Evolutionary conservation across 2,113 vertebrate genomes (phyloP).

Genomic region (Apteryx mantelli): DNA sequence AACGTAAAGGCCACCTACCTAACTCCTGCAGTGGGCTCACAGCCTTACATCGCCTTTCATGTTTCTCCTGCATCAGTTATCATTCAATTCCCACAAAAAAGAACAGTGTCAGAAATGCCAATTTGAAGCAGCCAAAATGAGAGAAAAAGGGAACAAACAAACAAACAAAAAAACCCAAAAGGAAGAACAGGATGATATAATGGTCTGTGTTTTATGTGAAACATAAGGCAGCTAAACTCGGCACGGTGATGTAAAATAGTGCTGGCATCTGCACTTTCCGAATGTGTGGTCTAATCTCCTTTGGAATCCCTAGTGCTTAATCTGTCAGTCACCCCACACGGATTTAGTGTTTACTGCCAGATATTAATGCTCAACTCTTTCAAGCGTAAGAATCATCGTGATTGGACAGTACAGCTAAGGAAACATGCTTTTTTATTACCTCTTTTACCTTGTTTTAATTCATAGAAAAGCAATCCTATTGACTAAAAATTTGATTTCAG

Average conservation of each 20-base stretch:
- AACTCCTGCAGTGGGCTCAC: not conserved
- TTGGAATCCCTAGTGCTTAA: conserved; percentile 70
- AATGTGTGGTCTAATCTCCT: conserved; percentile 57
- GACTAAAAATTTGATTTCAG: not conserved
- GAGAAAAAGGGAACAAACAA: not conserved
- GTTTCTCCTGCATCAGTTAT: not conserved
- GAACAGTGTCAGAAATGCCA: not conserved
- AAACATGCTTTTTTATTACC: not conserved
- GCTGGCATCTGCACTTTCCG: conserved; percentile 56
- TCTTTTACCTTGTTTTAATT: not conserved
- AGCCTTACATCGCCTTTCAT: not conserved
- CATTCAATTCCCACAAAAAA: rapidly evolving
- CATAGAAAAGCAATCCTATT: not conserved
- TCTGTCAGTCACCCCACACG: conserved; percentile 65
- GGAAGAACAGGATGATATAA: not conserved
- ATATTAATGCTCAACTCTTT: conserved; percentile 66
- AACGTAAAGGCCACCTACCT: not conserved
- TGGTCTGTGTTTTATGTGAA: not conserved
- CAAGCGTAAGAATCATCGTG: conserved; percentile 66
- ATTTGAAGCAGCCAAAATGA: not conserved
- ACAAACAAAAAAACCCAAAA: not conserved
- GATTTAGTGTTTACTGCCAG: conserved; percentile 71
- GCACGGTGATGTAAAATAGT: conserved; percentile 51
- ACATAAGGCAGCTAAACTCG: conserved; percentile 48
- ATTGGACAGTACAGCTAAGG: conserved; percentile 10